Evolutionary conservation across 2,113 vertebrate genomes (phyloP), one percentile per base, ranked within the genome.

Genomic region (Eira barbara): DNA sequence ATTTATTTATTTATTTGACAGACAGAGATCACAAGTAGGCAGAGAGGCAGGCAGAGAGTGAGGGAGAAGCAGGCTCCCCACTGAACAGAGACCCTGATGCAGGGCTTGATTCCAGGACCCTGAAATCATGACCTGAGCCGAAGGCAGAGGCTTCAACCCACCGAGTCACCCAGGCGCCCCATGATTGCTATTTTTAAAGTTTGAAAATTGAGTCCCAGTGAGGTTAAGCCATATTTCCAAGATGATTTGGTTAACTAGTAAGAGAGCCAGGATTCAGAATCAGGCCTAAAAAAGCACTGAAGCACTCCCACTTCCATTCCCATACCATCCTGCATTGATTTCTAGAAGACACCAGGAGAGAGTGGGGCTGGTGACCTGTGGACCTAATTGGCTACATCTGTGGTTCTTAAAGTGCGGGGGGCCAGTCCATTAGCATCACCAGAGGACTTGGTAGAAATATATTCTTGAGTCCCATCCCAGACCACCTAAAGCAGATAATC

Each of bases 221-320:
- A 90, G 3, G 3, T 52, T 27, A 78, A 92, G 55, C 27, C 63
- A 18, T 80, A 55, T 74, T 45, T 59, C 57, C 21, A 69, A 74
- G 78, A 55, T 89, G 6, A 81, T 13, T 59, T 57, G 21, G 4
- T 45, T 55, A 88, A 69, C 17, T 36, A 84, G 17, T 21, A 9
- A 59, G 67, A 92, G 49, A 92, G 29, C 2, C 29, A 73, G 36
- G 55, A 63, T 61, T 89, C 69, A 47, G 29, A 89, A 87, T 69
- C 34, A 59, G 21, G 12, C 3, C 59, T 81, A 31, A 86, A 76
- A 61, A 47, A n/a, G 3, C 31, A 82, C 14, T n/a, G 2, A 69
- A 47, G 1, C 34, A 57, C 1, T 25, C 14, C 13, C 1, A 11
- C 2, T 1, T 29, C 45, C 12, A 31, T 47, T 47, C n/a, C n/a